Evolutionary conservation across 1,140 invertebrate genomes (phyloP).

Genomic region (Lerema accius): DNA sequence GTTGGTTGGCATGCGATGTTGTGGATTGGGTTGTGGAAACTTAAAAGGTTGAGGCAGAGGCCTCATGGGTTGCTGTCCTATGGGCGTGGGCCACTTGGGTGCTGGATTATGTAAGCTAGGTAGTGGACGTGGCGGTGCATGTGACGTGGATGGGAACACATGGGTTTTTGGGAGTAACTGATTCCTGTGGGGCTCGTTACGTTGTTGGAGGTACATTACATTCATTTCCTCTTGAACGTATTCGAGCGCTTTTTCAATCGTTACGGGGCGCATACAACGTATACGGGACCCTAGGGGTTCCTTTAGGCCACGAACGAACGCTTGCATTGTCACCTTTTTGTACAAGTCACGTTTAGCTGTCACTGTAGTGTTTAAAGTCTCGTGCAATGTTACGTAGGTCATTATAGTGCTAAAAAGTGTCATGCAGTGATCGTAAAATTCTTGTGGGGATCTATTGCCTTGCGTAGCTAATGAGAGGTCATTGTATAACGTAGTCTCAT

Average conservation of each 20-base stretch:
- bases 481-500: slow-evolving; percentile 37
- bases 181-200: slow-evolving; percentile 19
- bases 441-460: slow-evolving; percentile 35
- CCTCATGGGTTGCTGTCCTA: slow-evolving; percentile 23
- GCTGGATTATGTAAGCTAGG: slow-evolving; percentile 13
- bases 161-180: neutral
- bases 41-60: slow-evolving; percentile 36
- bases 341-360: slow-evolving; percentile 36
- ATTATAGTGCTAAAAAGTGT: slow-evolving; percentile 43
- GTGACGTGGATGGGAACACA: slow-evolving; percentile 8
- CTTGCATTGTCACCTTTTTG: slow-evolving; percentile 41
- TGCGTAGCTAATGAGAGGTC: slow-evolving; percentile 33
- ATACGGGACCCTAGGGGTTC: slow-evolving; percentile 42
- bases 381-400: slow-evolving; percentile 41
- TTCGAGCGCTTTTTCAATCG: slow-evolving; percentile 38
- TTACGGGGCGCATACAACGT: slow-evolving; percentile 35
- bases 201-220: slow-evolving; percentile 33
- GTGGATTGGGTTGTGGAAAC: slow-evolving; percentile 18
- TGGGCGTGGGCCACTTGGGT: slow-evolving; percentile 14
- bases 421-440: slow-evolving; percentile 43
- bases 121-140: slow-evolving; percentile 14
- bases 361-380: slow-evolving; percentile 33
- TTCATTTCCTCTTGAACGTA: slow-evolving; percentile 43
- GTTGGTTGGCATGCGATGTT: slow-evolving; percentile 31
- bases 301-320: slow-evolving; percentile 39